Conservation (phyloP, 2,113 vertebrate genomes). For the Spilogale gracilis region DNA sequence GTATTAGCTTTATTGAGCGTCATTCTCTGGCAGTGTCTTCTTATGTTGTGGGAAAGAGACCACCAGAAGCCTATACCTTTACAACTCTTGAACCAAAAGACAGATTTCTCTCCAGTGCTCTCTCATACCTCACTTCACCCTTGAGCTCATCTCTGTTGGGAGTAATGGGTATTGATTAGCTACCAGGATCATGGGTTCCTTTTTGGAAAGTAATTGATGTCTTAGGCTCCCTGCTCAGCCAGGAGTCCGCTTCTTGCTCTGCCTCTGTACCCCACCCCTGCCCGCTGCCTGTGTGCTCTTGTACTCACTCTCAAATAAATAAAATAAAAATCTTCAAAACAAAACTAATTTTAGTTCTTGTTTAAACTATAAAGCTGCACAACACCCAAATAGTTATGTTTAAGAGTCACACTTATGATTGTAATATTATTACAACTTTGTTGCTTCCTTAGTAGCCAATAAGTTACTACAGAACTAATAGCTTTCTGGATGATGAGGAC, state of each 20-base stretch:
- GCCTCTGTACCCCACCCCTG: not conserved
- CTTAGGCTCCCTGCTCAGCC: not conserved
- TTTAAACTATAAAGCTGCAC: not conserved
- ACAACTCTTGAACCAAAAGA: not conserved
- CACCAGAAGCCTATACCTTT: not conserved
- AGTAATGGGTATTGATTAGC: not conserved
- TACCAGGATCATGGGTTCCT: not conserved
- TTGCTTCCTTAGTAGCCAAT: not conserved
- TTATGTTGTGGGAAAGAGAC: not conserved
- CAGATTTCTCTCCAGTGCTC: not conserved
- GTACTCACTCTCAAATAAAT: not conserved
- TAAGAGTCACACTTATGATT: not conserved
- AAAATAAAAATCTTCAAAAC: not conserved
- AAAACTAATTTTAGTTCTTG: not conserved
- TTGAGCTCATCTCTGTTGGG: not conserved
- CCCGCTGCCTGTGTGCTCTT: not conserved
- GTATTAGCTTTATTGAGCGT: not conserved
- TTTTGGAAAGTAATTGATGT: not conserved
- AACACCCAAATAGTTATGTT: not conserved
- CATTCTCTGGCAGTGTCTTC: not conserved
- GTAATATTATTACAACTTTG: rapidly evolving
- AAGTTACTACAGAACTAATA: not conserved
- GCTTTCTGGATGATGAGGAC: rapidly evolving
- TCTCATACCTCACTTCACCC: not conserved
- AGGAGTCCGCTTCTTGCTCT: not conserved